Evolutionary conservation across 2,888 invertebrate species (phyloP).

Genomic region (Ferdinandea cuprea): DNA sequence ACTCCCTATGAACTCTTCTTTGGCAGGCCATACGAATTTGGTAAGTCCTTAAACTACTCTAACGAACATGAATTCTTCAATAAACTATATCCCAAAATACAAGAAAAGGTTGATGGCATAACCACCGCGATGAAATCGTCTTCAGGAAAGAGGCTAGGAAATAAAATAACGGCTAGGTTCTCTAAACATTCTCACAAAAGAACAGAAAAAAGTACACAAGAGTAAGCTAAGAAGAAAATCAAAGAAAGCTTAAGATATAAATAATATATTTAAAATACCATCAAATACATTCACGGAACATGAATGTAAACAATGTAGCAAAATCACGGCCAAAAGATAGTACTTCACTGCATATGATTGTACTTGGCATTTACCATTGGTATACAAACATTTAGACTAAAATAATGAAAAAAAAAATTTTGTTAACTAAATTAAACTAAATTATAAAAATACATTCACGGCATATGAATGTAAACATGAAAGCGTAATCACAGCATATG

Average conservation of each 20-base stretch:
- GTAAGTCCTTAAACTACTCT: constrained; percentile 15
- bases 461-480: constrained; percentile 6
- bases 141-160: constrained; percentile 55
- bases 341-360: not conserved
- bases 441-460: constrained; percentile 5
- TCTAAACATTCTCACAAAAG: constrained; percentile 49
- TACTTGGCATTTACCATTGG: not conserved
- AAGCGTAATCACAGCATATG: not conserved
- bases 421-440: no score
- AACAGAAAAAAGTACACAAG: constrained; percentile 65
- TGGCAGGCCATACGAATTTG: constrained; percentile 26
- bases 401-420: no score
- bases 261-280: not conserved
- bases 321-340: no score
- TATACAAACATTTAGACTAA: no score
- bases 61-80: constrained; percentile 4
- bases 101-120: constrained; percentile 20
- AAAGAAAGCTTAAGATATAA: not conserved
- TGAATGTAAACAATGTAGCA: not conserved
- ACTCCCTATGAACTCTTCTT: constrained; percentile 15
- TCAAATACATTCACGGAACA: not conserved
- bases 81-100: constrained; percentile 18
- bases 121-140: constrained; percentile 39
- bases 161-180: constrained; percentile 51
- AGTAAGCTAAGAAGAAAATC: constrained; percentile 36